A percentile compares a stretch with the other conserved stretches of the same genome.
These are phyloP conservation scores for Caenorhabditis brenneri DNA, from an alignment of 1,140 invertebrate species.

Conservation along the genomic window DNA sequence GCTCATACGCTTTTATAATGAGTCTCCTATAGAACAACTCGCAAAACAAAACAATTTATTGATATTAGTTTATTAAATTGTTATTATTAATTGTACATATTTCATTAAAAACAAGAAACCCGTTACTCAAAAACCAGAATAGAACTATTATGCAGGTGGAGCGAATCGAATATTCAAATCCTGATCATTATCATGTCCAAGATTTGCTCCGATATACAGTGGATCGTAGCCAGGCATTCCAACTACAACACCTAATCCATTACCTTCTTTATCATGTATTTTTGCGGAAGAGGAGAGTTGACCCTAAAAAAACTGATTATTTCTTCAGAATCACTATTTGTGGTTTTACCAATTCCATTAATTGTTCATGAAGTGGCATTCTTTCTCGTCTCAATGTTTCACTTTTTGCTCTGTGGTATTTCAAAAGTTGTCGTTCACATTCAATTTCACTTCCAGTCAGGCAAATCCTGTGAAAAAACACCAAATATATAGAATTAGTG, in stretches of 20 bases:
- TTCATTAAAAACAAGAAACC: not conserved
- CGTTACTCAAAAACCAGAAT: not conserved
- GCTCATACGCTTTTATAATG: too few relatives aligned
- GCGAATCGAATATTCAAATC: slow-evolving; percentile 29
- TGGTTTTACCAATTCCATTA: slow-evolving; percentile 12
- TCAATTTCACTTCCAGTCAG: slow-evolving; percentile 20
- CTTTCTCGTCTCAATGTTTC: not conserved
- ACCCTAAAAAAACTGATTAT: slow-evolving; percentile 25
- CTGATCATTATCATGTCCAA: slow-evolving; percentile 44
- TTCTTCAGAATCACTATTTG: not conserved
- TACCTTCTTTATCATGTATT: slow-evolving; percentile 43
- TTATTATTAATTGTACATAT: not conserved
- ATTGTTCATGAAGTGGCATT: slow-evolving; percentile 36
- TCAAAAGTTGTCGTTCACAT: slow-evolving; percentile 41
- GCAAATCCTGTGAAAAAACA: slow-evolving; percentile 7
- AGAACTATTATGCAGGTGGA: slow-evolving; percentile 7
- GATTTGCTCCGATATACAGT: slow-evolving; percentile 43
- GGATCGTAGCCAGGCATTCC: slow-evolving; percentile 51
- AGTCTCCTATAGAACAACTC: too few relatives aligned
- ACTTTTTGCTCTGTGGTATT: slow-evolving; percentile 44
- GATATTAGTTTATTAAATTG: not conserved
- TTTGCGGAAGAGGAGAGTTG: slow-evolving; percentile 32
- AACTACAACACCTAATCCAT: slow-evolving; percentile 47
- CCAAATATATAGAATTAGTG: too few relatives aligned
- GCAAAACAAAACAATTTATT: too few relatives aligned